Evolutionary conservation across 2,113 vertebrate species (phyloP).

Genomic region (Limnothrissa miodon): DNA sequence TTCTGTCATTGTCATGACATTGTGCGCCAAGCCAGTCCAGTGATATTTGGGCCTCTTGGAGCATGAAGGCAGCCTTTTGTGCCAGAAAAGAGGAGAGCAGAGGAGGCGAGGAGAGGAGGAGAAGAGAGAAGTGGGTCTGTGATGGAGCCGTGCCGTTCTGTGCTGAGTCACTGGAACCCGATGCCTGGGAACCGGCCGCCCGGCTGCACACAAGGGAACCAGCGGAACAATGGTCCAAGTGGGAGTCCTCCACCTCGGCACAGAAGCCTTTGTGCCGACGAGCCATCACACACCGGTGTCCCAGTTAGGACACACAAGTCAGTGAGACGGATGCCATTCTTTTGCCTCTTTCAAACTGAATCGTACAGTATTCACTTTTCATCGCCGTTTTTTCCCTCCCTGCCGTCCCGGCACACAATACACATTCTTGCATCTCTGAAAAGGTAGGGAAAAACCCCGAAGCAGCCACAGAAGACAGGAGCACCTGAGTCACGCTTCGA

Average conservation of each 20-base stretch:
- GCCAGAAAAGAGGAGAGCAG: background rate
- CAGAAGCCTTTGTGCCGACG: constrained; percentile 54
- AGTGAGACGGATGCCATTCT: background rate
- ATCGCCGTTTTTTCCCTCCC: background rate
- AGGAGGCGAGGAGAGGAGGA: no score
- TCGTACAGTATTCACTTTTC: background rate
- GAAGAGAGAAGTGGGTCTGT: background rate
- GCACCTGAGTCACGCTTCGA: constrained; percentile 17
- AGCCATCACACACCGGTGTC: constrained; percentile 73
- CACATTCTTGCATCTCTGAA: constrained; percentile 13
- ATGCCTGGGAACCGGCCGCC: constrained; percentile 72
- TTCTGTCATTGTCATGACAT: background rate
- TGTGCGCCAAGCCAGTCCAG: background rate
- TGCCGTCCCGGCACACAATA: constrained; percentile 6
- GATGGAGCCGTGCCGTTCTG: constrained; percentile 36
- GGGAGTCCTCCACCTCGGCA: constrained; percentile 65
- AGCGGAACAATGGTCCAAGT: constrained; percentile 70
- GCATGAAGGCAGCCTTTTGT: constrained; percentile 47
- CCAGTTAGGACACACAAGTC: constrained; percentile 34
- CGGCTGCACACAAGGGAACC: constrained; percentile 68
- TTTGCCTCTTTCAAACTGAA: background rate
- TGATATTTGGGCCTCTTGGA: background rate
- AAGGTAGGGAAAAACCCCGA: background rate
- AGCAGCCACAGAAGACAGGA: constrained; percentile 7
- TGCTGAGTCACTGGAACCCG: constrained; percentile 79